Conservation (phyloP, 2,888 invertebrate species). For the Dryadula phaetusa region DNA sequence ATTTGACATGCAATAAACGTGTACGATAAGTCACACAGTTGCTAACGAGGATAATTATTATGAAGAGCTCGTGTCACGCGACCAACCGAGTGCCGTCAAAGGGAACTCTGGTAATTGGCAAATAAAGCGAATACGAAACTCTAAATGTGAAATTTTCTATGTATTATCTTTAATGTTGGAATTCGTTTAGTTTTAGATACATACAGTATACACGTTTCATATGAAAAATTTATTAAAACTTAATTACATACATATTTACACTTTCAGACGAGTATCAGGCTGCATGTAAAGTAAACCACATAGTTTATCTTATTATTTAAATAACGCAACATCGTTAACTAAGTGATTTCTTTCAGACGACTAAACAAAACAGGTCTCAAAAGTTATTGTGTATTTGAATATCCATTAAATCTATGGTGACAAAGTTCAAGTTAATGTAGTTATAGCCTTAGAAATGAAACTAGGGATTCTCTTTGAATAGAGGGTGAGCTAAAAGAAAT, state of each 20-base stretch:
- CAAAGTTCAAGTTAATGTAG: no score
- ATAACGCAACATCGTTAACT: no score
- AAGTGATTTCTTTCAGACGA: no score
- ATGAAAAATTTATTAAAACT: background rate
- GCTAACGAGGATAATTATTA: conserved; percentile 66
- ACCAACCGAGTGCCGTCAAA: conserved; percentile 56
- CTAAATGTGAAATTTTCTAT: conserved; percentile 58
- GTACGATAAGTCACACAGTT: conserved; percentile 14
- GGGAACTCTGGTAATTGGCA: conserved; percentile 77
- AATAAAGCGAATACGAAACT: conserved; percentile 72
- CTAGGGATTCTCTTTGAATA: no score
- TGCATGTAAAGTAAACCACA: no score
- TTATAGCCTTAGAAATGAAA: no score
- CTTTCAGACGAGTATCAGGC: no score
- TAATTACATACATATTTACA: background rate
- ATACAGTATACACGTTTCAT: background rate
- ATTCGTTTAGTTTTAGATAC: conserved; percentile 19
- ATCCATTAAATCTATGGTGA: no score
- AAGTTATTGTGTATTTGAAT: no score
- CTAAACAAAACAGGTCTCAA: no score
- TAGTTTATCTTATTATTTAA: no score
- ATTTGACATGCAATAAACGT: conserved; percentile 15
- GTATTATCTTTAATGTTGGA: conserved; percentile 56
- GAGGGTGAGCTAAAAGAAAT: no score
- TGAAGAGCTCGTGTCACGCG: conserved; percentile 53